phyloP scores from a whole-genome alignment of 1,140 invertebrate genomes.

The Pseudomyrmex flavicornis region DNA sequence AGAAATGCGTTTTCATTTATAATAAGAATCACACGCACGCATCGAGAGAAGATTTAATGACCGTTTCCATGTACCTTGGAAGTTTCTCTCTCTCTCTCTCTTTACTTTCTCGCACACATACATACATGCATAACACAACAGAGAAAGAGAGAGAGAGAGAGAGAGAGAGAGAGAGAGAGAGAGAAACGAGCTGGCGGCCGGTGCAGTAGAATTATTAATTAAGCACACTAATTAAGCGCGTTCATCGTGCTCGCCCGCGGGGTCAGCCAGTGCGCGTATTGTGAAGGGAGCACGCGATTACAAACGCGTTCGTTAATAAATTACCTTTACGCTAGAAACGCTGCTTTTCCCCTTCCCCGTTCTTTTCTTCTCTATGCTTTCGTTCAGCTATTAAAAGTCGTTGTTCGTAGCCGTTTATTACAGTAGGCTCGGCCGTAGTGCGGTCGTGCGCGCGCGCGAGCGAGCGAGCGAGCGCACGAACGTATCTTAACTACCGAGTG shows the following conservation, averaged over 20 bases:
- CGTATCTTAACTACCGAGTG: slow-evolving; percentile 71
- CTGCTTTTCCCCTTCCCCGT: slow-evolving; percentile 13
- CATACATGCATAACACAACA: background rate
- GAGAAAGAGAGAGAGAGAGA: background rate
- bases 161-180: slow-evolving; percentile 33
- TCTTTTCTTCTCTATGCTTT: slow-evolving; percentile 58
- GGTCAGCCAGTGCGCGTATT: slow-evolving; percentile 69
- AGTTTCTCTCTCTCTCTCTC: background rate
- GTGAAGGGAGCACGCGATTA: slow-evolving; percentile 72
- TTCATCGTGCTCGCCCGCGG: slow-evolving; percentile 71
- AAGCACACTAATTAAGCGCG: slow-evolving; percentile 74
- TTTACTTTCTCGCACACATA: too few relatives aligned
- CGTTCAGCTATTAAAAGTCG: slow-evolving; percentile 73
- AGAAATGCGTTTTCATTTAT: slow-evolving; percentile 32
- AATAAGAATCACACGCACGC: slow-evolving; percentile 60
- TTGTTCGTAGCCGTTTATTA: slow-evolving; percentile 75
- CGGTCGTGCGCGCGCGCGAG: slow-evolving; percentile 17
- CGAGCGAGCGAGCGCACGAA: background rate
- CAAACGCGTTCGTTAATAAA: slow-evolving; percentile 76
- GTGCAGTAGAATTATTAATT: slow-evolving; percentile 72
- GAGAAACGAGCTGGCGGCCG: slow-evolving; percentile 62
- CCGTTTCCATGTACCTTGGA: slow-evolving; percentile 64
- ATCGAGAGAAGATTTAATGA: slow-evolving; percentile 64
- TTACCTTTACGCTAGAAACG: slow-evolving; percentile 74
- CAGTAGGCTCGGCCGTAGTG: slow-evolving; percentile 48